Evolutionary conservation across 1,140 invertebrate species (phyloP), one percentile per base, ranked within the genome.

Genomic region (Drosophila auraria): DNA sequence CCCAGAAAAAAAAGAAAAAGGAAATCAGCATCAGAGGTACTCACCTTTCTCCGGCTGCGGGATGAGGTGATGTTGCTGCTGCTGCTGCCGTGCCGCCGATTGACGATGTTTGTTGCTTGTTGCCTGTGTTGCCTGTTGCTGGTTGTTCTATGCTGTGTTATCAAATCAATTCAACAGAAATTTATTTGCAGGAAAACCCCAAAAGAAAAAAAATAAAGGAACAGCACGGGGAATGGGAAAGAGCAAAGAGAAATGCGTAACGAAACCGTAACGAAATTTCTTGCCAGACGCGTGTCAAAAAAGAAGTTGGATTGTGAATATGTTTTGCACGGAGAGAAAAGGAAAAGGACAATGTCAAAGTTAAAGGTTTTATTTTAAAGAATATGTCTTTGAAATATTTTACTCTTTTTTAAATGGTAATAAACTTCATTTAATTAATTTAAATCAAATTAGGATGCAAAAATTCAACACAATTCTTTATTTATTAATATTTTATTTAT

Each of bases 111-210:
- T 73, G 78, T 57, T 68, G 78, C 68, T 78, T 78, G 72, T 69
- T 74, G 59, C 61, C 71, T 69, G 44, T 70, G 47, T 38, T 64
- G 30, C 62, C 45, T 76, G 57, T 84, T 68, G 68, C 58, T 82
- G 53, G 36, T 76, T 78, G 40, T 56, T 73, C 60, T 58, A 73
- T 17, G 68, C 56, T 75, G 30, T 59, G 45, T 64, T 66, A 58
- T 64, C 54, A 69, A 56, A 82, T 74, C 59, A 80, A 70, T 80
- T 82, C 51, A 50, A 64, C 54, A 80, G 56, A 68, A 83, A 87
- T 87, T 83, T 89, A 74, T 87, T 87, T 80, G 76, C 69, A 54
- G 44, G 57, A 62, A 71, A 51, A 47, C 42, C 47, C 58, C 7
- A 27, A 50, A 79, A 54, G 23, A 33, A 23, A 50, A 30, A 65